Conservation (phyloP, 2,797 vertebrate genomes). For the Pangasius djambal region DNA sequence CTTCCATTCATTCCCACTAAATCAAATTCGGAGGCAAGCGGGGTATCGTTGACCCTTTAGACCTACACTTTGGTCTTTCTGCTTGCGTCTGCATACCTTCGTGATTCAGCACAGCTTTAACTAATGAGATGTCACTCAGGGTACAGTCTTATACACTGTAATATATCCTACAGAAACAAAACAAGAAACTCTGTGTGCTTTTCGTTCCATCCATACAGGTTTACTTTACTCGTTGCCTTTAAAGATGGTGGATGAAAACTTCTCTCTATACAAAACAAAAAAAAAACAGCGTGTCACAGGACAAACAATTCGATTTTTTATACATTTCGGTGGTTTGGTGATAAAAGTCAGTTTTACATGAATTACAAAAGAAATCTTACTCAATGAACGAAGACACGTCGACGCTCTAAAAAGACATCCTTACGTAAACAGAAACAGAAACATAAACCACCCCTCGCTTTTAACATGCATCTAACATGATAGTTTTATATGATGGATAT, state of each 20-base stretch:
- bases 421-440: not conserved
- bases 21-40: not conserved
- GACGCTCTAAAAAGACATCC: not conserved
- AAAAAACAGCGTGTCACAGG: no score
- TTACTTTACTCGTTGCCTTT: not conserved
- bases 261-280: not conserved
- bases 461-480: no score
- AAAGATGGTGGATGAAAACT: not conserved
- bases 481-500: not conserved
- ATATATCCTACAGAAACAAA: not conserved
- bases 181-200: not conserved
- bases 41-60: constrained; percentile 14
- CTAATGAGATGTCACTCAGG: not conserved
- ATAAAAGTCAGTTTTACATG: not conserved
- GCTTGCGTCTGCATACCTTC: not conserved
- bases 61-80: constrained; percentile 1
- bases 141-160: not conserved
- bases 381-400: no score
- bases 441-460: not conserved
- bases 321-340: not conserved
- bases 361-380: not conserved
- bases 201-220: not conserved
- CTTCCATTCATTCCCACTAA: constrained; percentile 13
- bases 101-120: not conserved
- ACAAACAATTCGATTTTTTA: not conserved